Conservation (phyloP, 2,797 vertebrate genomes). For the Phrynocephalus guinanensis region DNA sequence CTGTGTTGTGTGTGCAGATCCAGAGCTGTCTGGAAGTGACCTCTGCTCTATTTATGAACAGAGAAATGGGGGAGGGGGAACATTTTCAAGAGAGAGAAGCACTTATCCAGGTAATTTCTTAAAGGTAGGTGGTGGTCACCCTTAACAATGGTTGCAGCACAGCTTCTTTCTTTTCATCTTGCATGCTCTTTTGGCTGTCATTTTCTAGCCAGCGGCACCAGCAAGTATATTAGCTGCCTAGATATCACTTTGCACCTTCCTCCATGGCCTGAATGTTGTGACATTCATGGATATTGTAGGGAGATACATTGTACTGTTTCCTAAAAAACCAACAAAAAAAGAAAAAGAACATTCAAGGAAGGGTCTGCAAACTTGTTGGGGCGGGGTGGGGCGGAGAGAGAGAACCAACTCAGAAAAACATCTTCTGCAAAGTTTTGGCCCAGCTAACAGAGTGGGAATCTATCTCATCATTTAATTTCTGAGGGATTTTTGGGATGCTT, state of each 20-base stretch:
- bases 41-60: too few relatives aligned
- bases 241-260: neutral
- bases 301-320: neutral
- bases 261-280: neutral
- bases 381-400: too few relatives aligned
- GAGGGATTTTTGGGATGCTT: too few relatives aligned
- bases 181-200: neutral
- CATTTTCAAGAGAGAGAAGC: too few relatives aligned
- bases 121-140: too few relatives aligned
- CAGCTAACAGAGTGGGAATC: neutral
- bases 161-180: neutral
- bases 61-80: too few relatives aligned
- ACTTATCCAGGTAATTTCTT: too few relatives aligned
- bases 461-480: neutral
- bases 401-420: neutral
- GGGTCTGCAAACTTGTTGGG: neutral
- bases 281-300: neutral
- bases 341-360: neutral
- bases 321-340: neutral
- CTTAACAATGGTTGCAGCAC: neutral
- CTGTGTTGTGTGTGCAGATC: neutral
- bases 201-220: neutral
- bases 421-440: neutral
- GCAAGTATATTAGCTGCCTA: neutral
- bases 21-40: too few relatives aligned